These are phyloP conservation scores for Nemoura dubitans DNA, from an alignment of 2,888 invertebrate species.

Conservation along the genomic window DNA sequence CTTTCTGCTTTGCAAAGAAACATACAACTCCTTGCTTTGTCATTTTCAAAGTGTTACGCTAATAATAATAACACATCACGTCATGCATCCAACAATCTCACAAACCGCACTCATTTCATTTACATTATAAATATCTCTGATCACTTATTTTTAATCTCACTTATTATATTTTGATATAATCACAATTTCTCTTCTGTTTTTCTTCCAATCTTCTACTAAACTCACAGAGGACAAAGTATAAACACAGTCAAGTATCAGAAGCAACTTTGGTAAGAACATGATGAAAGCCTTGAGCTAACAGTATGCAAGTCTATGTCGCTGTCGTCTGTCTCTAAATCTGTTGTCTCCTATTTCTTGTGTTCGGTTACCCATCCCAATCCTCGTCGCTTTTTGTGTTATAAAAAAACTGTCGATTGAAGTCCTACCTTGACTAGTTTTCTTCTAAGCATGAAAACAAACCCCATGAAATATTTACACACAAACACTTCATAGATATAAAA, in stretches of 20 bases:
- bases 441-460: neutral
- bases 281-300: neutral
- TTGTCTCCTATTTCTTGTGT: neutral
- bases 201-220: conserved; percentile 46
- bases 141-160: neutral
- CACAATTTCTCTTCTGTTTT: conserved; percentile 48
- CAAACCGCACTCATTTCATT: neutral
- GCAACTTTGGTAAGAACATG: conserved; percentile 28
- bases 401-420: conserved; percentile 24
- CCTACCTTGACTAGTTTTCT: conserved; percentile 1
- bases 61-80: neutral
- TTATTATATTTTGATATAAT: conserved; percentile 47
- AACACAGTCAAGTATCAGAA: conserved; percentile 30
- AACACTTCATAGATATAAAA: neutral
- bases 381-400: conserved; percentile 16
- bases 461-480: neutral
- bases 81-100: neutral
- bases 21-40: neutral
- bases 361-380: conserved; percentile 23
- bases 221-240: conserved; percentile 51
- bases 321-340: neutral
- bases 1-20: neutral
- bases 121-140: neutral
- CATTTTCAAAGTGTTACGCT: neutral
- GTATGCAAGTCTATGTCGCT: neutral